phyloP scores from a whole-genome alignment of 2,888 invertebrate species.

The Melanargia galathea region DNA sequence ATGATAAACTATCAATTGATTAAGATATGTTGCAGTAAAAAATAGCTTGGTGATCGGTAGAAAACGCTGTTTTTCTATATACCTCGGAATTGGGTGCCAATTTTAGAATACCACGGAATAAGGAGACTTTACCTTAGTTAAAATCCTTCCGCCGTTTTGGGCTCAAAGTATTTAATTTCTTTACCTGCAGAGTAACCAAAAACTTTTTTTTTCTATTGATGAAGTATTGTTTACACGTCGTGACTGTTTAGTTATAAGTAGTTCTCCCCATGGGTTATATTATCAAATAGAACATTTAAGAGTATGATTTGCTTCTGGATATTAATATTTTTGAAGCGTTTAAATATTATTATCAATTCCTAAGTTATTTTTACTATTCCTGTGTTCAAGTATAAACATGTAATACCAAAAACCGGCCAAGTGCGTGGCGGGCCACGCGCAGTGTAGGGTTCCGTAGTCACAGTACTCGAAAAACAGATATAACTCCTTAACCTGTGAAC shows the following conservation, averaged over 20 bases:
- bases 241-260: slow-evolving; percentile 67
- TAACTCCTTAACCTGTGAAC: too few relatives aligned
- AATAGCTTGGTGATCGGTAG: too few relatives aligned
- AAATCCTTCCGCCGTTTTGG: slow-evolving; percentile 54
- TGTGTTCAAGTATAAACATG: slow-evolving; percentile 21
- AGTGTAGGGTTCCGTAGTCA: too few relatives aligned
- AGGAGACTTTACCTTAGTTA: too few relatives aligned
- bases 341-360: slow-evolving; percentile 31
- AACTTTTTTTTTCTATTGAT: slow-evolving; percentile 51
- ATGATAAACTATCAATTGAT: too few relatives aligned
- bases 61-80: too few relatives aligned
- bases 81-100: too few relatives aligned
- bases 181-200: slow-evolving; percentile 60
- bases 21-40: too few relatives aligned
- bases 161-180: slow-evolving; percentile 59
- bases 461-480: too few relatives aligned
- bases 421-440: too few relatives aligned
- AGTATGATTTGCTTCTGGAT: slow-evolving; percentile 52
- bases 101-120: too few relatives aligned
- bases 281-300: slow-evolving; percentile 47
- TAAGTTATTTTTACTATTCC: slow-evolving; percentile 40
- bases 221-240: slow-evolving; percentile 56
- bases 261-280: slow-evolving; percentile 37
- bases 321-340: slow-evolving; percentile 41
- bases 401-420: too few relatives aligned